These are phyloP conservation scores for Merluccius polli DNA, from an alignment of 2,797 vertebrate genomes.

Conservation along the genomic window DNA sequence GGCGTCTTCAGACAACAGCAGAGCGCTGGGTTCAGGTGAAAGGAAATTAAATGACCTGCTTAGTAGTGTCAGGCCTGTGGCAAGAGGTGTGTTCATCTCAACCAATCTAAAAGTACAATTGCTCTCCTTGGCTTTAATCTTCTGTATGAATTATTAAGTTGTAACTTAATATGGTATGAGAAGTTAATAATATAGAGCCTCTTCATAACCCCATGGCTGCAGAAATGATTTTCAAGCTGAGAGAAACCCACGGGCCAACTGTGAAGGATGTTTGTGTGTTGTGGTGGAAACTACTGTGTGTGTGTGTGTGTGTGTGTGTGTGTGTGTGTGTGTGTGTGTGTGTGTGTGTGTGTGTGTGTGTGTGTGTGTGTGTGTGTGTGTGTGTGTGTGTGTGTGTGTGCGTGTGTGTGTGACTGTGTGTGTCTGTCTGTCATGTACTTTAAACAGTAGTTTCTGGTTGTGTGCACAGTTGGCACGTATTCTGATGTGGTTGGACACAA, in stretches of 20 bases:
- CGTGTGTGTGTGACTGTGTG: not conserved
- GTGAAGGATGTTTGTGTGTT: not conserved
- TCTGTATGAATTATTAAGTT: not conserved
- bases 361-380: not conserved
- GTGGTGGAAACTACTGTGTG: not conserved
- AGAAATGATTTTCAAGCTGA: constrained; percentile 30
- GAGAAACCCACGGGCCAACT: constrained; percentile 39
- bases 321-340: constrained; percentile 6
- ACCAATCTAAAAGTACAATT: not conserved
- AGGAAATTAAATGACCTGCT: not conserved
- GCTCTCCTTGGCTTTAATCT: not conserved
- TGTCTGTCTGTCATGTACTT: constrained; percentile 1
- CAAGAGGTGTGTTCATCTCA: not conserved
- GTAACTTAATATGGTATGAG: constrained; percentile 23
- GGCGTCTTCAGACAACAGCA: not conserved
- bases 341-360: constrained; percentile 5
- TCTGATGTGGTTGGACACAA: constrained; percentile 48
- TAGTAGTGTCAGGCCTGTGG: not conserved
- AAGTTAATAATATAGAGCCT: constrained; percentile 35
- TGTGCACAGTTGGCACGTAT: constrained; percentile 27
- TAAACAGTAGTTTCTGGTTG: constrained; percentile 34
- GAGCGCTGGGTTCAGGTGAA: not conserved
- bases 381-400: not conserved
- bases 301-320: constrained; percentile 24
- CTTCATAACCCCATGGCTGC: constrained; percentile 25